Percentiles rank a stretch among this genome's conserved stretches.
Evolutionary conservation across 1,140 invertebrate genomes (phyloP).

Genomic region (Drosophila setifemur): DNA sequence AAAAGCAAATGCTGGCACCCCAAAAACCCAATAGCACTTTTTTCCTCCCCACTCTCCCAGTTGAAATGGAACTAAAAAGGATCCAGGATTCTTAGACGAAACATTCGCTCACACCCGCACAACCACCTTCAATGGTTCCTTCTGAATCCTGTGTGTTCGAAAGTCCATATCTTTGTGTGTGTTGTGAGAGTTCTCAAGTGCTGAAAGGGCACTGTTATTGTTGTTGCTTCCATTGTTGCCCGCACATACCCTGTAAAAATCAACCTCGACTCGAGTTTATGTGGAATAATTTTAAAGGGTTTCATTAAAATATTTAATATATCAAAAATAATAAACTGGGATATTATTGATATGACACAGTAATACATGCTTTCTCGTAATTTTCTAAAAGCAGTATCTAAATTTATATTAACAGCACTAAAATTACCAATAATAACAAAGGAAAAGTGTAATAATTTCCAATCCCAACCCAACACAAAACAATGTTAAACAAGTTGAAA

Average conservation of each 20-base stretch:
- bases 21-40: constrained; percentile 67
- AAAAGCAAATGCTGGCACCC: constrained; percentile 25
- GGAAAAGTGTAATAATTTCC: no score
- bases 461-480: no score
- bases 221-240: constrained; percentile 29
- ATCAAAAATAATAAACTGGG: no score
- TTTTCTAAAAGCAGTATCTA: no score
- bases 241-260: constrained; percentile 7
- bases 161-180: constrained; percentile 5
- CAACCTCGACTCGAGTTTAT: neutral
- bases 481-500: neutral
- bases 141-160: constrained; percentile 5
- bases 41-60: constrained; percentile 15
- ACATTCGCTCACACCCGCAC: neutral
- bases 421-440: no score
- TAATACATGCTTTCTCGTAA: no score
- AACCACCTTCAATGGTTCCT: neutral
- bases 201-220: constrained; percentile 24
- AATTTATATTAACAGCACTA: no score
- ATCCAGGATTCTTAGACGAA: constrained; percentile 27
- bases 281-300: neutral
- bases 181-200: constrained; percentile 21
- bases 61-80: constrained; percentile 33
- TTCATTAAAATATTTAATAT: neutral
- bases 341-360: no score